A percentile compares a stretch with the other conserved stretches of the same genome.
phyloP scores from a whole-genome alignment of 53 echinoderm and acorn worm genomes.

The Astropecten irregularis region DNA sequence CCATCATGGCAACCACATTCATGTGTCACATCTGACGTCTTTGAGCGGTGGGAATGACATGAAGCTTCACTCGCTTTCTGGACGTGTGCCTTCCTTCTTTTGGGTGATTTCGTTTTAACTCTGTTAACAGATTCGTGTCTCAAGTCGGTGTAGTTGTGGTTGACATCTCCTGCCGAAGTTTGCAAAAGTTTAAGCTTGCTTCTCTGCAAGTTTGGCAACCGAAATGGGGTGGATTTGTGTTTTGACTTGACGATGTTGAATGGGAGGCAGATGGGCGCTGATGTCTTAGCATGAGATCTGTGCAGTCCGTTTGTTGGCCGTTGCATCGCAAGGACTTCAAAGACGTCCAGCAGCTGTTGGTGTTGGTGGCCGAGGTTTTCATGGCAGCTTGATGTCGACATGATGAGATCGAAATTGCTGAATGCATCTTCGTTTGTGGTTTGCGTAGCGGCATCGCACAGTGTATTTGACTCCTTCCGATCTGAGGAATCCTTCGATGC shows the following conservation, averaged over 20 bases:
- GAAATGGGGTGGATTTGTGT: too few species aligned
- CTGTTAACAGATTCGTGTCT: background rate
- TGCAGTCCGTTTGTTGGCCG: background rate
- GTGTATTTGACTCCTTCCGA: too few species aligned
- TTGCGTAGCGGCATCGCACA: constrained; percentile 15
- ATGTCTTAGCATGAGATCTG: background rate
- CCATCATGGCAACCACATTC: background rate
- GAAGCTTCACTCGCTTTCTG: too few species aligned
- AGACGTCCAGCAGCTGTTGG: constrained; percentile 5
- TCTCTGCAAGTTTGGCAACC: too few species aligned
- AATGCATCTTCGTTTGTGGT: background rate
- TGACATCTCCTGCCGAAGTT: too few species aligned
- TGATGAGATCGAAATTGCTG: background rate
- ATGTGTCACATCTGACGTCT: background rate
- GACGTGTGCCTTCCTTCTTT: background rate
- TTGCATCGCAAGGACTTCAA: constrained; percentile 18
- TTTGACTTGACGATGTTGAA: too few species aligned
- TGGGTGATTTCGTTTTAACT: background rate
- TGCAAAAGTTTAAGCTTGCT: too few species aligned
- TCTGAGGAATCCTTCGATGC: too few species aligned
- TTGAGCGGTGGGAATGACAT: background rate
- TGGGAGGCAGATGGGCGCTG: too few species aligned
- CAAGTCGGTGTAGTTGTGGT: background rate
- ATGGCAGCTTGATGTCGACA: too few species aligned
- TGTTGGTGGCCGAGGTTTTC: too few species aligned